Base-by-base conservation (phyloP, 2,797 vertebrate species). In the Danio tinwini region DNA sequence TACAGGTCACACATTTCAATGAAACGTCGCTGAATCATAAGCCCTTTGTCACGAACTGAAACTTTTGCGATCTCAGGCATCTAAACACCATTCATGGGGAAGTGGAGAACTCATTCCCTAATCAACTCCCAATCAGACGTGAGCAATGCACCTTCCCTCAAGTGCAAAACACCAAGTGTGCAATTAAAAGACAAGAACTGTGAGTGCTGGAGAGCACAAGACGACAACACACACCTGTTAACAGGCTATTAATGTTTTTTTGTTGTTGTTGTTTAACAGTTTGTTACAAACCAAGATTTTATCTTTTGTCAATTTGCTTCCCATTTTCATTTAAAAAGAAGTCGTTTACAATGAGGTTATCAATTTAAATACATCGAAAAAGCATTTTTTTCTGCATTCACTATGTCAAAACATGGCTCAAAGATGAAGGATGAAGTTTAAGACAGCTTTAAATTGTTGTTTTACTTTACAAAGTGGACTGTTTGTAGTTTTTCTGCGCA, bases 51-150 rank as follows among this genome's bases (percentile, higher is more conserved):
- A 50, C 29, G 39, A 45, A 74, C 39, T 19, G 44, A 44, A 49
- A 39, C 17, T 17, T 17, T 42, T 64, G 37, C 39, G 64, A 29
- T 42, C 45, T 53, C 68, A 19, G 19, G 17, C 42, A 62, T 55
- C 56, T 58, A 63, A 65, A 61, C 58, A 13, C 69, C 40, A 49
- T 65, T 70, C 62, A 63, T 64, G 58, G 21, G 44, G 45, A 49
- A 49, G 52, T 19, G 53, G 71, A 76, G 74, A 79, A 86, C 64
- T 63, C 71, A 82, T 81, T 80, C 53, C 73, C 71, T 71, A 79
- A 71, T 85, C 74, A 69, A 78, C 82, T 61, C 76, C 76, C 82
- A 85, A 81, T 84, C 85, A 84, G 78, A 80, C 50, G 74, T 50
- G 29, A 42, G 69, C 55, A 67, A 77, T n/a, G 8, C 73, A 62